These are phyloP conservation scores for Xiphias gladius DNA, from an alignment of 2,113 vertebrate species.

Conservation along the genomic window DNA sequence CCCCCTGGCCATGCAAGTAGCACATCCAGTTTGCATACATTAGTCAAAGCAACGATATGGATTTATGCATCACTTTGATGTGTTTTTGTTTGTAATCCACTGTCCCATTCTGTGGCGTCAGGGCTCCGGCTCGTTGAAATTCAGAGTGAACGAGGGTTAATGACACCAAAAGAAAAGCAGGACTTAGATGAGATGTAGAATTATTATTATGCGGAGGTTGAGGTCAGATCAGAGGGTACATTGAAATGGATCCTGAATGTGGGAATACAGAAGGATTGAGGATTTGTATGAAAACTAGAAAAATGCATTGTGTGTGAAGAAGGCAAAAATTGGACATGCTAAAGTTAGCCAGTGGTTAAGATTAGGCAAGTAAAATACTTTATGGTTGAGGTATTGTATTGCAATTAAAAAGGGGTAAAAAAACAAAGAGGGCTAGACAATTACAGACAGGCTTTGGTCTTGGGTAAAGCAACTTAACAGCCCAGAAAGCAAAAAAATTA, in stretches of 20 bases:
- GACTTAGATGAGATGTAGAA: not conserved
- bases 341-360: too few species aligned
- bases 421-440: too few species aligned
- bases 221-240: not conserved
- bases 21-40: slow-evolving; percentile 60
- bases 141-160: slow-evolving; percentile 33
- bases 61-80: slow-evolving; percentile 72
- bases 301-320: not conserved
- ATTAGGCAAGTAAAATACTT: too few species aligned
- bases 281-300: not conserved
- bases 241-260: not conserved
- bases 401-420: too few species aligned
- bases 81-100: slow-evolving; percentile 67
- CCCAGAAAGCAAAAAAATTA: too few species aligned
- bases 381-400: too few species aligned
- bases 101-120: slow-evolving; percentile 35
- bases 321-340: not conserved
- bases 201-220: not conserved
- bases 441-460: too few species aligned
- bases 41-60: slow-evolving; percentile 63
- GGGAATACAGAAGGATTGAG: not conserved
- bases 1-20: slow-evolving; percentile 38
- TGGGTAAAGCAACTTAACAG: too few species aligned
- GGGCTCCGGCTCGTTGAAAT: slow-evolving; percentile 28
- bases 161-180: slow-evolving; percentile 14